Base-by-base conservation (phyloP, 2,888 invertebrate genomes). In the Himalopsyche japonica region DNA sequence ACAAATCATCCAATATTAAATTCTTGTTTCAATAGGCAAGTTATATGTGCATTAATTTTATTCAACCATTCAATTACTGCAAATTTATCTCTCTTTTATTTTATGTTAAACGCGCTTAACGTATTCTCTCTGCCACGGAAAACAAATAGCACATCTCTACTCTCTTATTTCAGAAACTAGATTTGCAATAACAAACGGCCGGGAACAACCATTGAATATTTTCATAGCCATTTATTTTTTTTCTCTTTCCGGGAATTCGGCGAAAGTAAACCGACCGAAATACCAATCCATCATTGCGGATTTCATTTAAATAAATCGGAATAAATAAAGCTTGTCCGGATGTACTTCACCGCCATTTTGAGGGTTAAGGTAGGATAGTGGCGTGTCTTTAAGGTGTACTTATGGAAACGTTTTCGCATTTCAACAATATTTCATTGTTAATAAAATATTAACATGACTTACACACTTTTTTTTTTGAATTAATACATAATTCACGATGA, bases 251-350 rank as follows among this genome's bases (percentile, higher is more conserved):
- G 15, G n/a, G n/a, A 49, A 20, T 57, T 10, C 47, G n/a, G 7
- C 80, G 57, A 57, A 48, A 80, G 24, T 34, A 57, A 80, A 64
- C 80, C 80, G 37, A 49, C 57, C 64, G 80, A 80, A 57, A 57
- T 30, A 27, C 34, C 64, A 32, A 80, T 80, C 57, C 64, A 57
- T 80, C 80, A 80, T 27, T 49, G 34, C 34, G 37, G 32, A 49
- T 80, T 80, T 80, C 80, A 57, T 80, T 80, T 80, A 80, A 80
- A 80, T 80, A 80, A 32, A 80, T 57, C 80, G 57, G 80, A 80
- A 80, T 80, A 80, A 80, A 80, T 57, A 80, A 80, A 57, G n/a
- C 30, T 20, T n/a, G n/a, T 20, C 24, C n/a, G 64, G 24, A 57
- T 57, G 80, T 57, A 30, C 27, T 57, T 32, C 49, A 57, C 47